Base-by-base conservation (phyloP, 2,113 vertebrate genomes). In the Falco punctatus region DNA sequence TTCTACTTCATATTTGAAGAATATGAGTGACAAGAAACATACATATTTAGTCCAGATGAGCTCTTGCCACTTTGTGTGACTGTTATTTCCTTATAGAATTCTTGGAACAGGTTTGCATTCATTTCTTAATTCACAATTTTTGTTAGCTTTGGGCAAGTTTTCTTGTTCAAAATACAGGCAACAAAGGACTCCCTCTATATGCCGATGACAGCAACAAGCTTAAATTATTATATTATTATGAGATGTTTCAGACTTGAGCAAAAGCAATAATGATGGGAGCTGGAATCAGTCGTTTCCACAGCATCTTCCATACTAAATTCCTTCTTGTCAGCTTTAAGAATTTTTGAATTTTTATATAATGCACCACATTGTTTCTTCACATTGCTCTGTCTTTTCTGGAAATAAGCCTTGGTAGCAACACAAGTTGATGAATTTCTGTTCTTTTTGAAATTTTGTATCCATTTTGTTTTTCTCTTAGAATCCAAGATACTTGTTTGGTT, bases 381-480 rank as follows among this genome's bases (percentile, higher is more conserved):
- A n/a, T 51, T 77, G 23, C 24, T 81, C 17, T 48, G 30, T 11
- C 38, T 66, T 70, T 73, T 72, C 64, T 49, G 27, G 20, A 74
- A 59, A 28, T 35, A n/a, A 2, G 2, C 2, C 40, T 75, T 74
- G 20, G 20, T 57, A 90, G 49, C 27, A 89, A n/a, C 4, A 70
- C 9, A 15, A 42, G 3, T 44, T 44, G 48, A 62, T 58, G 32
- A 38, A 26, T 54, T 82, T 82, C 5, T 64, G 11, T 9, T 49
- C 1, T 35, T 54, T 87, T 40, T 57, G 5, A 48, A 51, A 59
- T 77, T 54, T 58, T 69, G 5, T 30, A 27, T 9, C 3, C 2
- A 1, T 2, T 10, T 48, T 19, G n/a, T n/a, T n/a, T 26, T 38
- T 15, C n/a, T 30, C 0, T 51, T n/a, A 18, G 12, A 65, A 35